Evolutionary conservation across 2,888 invertebrate genomes (phyloP).

Genomic region (Eristalis intricaria): DNA sequence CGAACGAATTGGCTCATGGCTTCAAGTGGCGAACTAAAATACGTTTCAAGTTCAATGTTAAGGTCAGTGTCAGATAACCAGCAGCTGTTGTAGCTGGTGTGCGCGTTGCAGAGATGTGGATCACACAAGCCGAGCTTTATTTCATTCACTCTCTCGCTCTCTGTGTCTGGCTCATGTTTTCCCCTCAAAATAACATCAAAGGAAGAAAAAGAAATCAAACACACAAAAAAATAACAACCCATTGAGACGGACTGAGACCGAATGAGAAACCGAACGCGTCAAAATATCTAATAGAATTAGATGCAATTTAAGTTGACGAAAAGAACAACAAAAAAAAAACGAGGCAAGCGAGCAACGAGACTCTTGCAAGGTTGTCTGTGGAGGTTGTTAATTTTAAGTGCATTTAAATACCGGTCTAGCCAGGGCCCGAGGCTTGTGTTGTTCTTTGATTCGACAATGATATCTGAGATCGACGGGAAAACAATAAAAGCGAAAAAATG

Average conservation of each 20-base stretch:
- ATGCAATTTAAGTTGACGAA: slow-evolving; percentile 32
- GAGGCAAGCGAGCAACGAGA: slow-evolving; percentile 7
- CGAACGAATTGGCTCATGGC: slow-evolving; percentile 61
- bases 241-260: neutral
- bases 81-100: slow-evolving; percentile 50
- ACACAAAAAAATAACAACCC: slow-evolving; percentile 6
- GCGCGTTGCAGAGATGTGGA: slow-evolving; percentile 38
- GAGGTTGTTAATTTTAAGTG: slow-evolving; percentile 30
- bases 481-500: neutral
- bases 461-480: slow-evolving; percentile 3
- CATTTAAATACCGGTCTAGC: slow-evolving; percentile 49
- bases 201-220: slow-evolving; percentile 6
- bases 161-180: neutral
- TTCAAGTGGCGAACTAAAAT: slow-evolving; percentile 46
- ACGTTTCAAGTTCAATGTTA: slow-evolving; percentile 70
- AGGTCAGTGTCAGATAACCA: slow-evolving; percentile 69
- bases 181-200: neutral
- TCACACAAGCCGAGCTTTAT: slow-evolving; percentile 14
- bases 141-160: neutral
- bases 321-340: neutral
- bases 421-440: slow-evolving; percentile 2
- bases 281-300: slow-evolving; percentile 28
- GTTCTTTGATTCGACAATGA: slow-evolving; percentile 49
- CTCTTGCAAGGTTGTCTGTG: slow-evolving; percentile 44
- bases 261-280: neutral